Base-by-base conservation (phyloP, 2,888 invertebrate genomes). In the Sericinus montela region DNA sequence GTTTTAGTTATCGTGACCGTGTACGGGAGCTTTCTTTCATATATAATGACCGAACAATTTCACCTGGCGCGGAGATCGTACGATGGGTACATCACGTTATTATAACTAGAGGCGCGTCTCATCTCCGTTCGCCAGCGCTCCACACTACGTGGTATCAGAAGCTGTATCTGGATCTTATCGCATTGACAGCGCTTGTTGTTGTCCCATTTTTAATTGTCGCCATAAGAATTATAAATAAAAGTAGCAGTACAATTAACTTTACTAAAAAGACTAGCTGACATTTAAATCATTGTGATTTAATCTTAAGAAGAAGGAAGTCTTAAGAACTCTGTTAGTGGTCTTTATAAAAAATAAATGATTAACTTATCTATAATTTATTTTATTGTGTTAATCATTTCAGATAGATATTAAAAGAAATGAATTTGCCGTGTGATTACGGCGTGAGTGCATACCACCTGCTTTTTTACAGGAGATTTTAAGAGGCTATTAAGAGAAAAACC, bases 11-110 rank as follows among this genome's bases (percentile, higher is more conserved):
- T 34, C 38, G 52, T 1, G 44, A 63, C 29, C 65, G 46, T 35
- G 65, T 57, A 4, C 65, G 66, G 32, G 66, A 69, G 9, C 49
- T 74, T 0, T 73, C 69, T 0, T 32, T 52, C 9, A 57, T 74
- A 4, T 72, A 67, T 53, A 74, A 73, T 56, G 64, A 75, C 45
- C 60, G 68, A 10, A 65, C 67, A 3, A 30, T 55, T 11, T 45
- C 60, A 1, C 69, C 75, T 0, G 65, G 60, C 3, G 52, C 52
- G 0, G 72, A 68, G 32, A 30, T 76, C 16, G 58, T 62, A 7
- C 67, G 67, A 52, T 76, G 76, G 74, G 65, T 73, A 3, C 57
- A 65, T 28, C 75, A 76, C 49, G 76, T 74, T 5, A 54, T 67
- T n/a, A 55, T 51, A 6, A 77, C 76, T 3, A 28, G 53, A 0